Percentiles rank a stretch among this genome's conserved stretches.
These are phyloP conservation scores for Macrosiphum euphorbiae DNA, from an alignment of 2,888 invertebrate genomes.

Conservation along the genomic window DNA sequence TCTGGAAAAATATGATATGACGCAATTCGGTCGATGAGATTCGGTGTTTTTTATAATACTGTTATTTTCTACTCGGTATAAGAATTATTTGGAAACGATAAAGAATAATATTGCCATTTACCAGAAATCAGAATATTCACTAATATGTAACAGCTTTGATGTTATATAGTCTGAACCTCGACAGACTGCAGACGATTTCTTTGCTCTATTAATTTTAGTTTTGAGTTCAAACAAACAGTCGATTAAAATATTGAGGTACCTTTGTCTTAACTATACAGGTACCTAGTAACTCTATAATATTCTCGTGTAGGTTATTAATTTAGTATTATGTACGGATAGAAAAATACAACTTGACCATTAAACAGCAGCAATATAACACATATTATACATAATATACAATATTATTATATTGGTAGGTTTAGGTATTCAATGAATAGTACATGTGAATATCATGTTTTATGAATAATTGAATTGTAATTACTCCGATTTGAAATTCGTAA, in stretches of 20 bases:
- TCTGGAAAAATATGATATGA: neutral
- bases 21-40: constrained; percentile 6
- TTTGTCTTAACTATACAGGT: too few species aligned
- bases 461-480: neutral
- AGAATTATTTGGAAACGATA: neutral
- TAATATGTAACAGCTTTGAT: too few species aligned
- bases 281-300: too few species aligned
- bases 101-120: neutral
- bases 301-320: too few species aligned
- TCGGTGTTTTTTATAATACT: neutral
- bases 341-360: neutral
- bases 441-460: neutral
- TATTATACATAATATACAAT: neutral
- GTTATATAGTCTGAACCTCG: neutral
- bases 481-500: neutral
- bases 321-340: neutral
- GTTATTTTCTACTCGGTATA: neutral
- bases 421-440: neutral
- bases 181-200: neutral
- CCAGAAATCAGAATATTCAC: neutral
- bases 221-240: neutral
- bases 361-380: neutral
- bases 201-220: neutral
- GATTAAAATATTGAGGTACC: neutral
- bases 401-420: neutral